Percentiles rank a stretch among this genome's conserved stretches.
phyloP scores from a whole-genome alignment of 1,140 invertebrate species.

The Lucilia sericata region DNA sequence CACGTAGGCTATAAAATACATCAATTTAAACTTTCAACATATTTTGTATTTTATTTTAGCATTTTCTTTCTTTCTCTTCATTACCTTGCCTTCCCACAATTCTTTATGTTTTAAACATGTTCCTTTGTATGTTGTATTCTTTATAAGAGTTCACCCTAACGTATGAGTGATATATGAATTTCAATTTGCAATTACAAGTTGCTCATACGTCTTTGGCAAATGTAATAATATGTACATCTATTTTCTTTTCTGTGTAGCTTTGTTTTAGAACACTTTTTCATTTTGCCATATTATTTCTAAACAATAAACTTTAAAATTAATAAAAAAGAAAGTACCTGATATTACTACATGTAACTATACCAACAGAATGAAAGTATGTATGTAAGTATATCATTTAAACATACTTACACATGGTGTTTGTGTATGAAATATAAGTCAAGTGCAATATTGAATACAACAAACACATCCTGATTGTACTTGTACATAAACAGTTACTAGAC shows the following conservation, averaged over 20 bases:
- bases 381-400: no score
- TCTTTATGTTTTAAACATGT: no score
- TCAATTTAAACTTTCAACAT: no score
- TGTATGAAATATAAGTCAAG: constrained; percentile 20
- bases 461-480: no score
- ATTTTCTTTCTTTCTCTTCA: no score
- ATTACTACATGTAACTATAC: background rate
- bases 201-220: constrained; percentile 7
- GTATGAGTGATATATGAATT: constrained; percentile 24
- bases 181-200: constrained; percentile 8
- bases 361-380: no score
- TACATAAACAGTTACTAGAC: background rate
- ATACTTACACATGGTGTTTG: no score
- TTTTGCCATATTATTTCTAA: constrained; percentile 2
- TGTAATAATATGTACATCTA: no score
- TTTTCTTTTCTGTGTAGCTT: background rate
- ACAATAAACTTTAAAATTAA: constrained; percentile 1
- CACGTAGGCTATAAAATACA: no score
- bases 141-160: background rate
- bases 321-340: background rate
- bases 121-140: background rate
- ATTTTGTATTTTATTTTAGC: no score
- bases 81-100: no score
- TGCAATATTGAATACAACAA: background rate
- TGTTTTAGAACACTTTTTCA: background rate